A percentile compares a stretch with the other conserved stretches of the same genome.
These are phyloP conservation scores for Cichladusa arquata DNA, from an alignment of 2,113 vertebrate species.

Conservation along the genomic window DNA sequence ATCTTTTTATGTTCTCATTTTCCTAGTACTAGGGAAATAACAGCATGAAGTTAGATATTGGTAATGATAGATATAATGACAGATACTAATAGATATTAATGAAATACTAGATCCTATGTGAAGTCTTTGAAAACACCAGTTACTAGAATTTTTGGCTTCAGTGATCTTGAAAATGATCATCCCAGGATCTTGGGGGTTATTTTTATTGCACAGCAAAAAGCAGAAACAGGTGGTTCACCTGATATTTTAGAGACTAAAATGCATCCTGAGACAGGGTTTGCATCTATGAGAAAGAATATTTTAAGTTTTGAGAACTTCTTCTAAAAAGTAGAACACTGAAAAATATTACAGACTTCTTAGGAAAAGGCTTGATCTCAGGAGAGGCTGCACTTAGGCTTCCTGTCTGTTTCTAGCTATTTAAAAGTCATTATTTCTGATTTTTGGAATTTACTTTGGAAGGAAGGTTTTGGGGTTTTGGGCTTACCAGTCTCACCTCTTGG, in stretches of 20 bases:
- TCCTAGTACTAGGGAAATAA: background rate
- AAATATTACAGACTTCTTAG: background rate
- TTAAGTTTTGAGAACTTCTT: background rate
- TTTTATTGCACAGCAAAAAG: background rate
- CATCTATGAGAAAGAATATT: background rate
- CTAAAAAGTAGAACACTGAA: background rate
- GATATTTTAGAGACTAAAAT: background rate
- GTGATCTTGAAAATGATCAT: background rate
- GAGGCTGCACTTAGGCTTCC: background rate
- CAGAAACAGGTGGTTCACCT: background rate
- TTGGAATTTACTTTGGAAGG: background rate
- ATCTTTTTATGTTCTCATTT: background rate
- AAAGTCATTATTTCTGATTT: background rate
- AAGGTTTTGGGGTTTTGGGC: background rate
- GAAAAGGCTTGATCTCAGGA: background rate
- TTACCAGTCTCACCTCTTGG: background rate
- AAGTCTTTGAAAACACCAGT: background rate
- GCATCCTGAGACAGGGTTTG: background rate
- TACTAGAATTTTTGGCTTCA: background rate
- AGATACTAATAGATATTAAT: background rate
- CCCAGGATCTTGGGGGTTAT: background rate
- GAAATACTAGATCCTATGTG: background rate
- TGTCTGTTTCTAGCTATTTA: background rate
- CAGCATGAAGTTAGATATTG: background rate
- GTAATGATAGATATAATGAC: background rate